Evolutionary conservation across 2,797 vertebrate species (phyloP).

Genomic region (Ciconia nigra): DNA sequence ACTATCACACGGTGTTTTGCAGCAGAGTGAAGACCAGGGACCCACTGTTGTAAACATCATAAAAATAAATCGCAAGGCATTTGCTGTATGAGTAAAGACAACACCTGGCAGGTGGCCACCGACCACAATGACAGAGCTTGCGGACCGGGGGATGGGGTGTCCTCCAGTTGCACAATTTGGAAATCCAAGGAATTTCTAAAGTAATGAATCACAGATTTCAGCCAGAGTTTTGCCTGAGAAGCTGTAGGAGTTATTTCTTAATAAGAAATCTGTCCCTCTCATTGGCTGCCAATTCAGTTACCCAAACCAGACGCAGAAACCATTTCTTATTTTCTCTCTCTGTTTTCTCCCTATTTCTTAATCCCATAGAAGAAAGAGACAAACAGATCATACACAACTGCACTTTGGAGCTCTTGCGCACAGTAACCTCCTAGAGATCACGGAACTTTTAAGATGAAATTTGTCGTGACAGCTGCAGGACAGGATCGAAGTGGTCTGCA

Average conservation of each 20-base stretch:
- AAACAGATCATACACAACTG: neutral
- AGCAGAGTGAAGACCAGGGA: neutral
- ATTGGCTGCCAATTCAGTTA: slow-evolving; percentile 33
- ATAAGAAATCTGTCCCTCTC: slow-evolving; percentile 41
- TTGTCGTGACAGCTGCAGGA: neutral
- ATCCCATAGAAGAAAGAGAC: neutral
- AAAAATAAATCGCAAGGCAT: neutral
- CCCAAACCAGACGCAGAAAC: neutral
- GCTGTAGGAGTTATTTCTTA: slow-evolving; percentile 22
- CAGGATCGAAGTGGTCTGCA: neutral
- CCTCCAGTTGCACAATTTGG: slow-evolving; percentile 2
- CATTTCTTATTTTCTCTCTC: neutral
- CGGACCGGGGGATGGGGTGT: neutral
- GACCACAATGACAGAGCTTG: neutral
- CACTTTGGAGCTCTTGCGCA: neutral
- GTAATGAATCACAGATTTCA: slow-evolving; percentile 30
- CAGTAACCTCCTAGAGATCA: neutral
- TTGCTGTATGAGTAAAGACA: neutral
- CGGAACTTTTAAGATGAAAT: neutral
- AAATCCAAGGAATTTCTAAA: slow-evolving; percentile 26
- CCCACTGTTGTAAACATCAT: neutral
- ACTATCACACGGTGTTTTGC: neutral
- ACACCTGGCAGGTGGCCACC: neutral
- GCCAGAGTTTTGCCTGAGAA: slow-evolving; percentile 35
- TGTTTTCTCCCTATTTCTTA: neutral